Percentiles rank a stretch among this genome's conserved stretches.
phyloP scores from a whole-genome alignment of 2,888 invertebrate species.

The Ernsta delagoae region DNA sequence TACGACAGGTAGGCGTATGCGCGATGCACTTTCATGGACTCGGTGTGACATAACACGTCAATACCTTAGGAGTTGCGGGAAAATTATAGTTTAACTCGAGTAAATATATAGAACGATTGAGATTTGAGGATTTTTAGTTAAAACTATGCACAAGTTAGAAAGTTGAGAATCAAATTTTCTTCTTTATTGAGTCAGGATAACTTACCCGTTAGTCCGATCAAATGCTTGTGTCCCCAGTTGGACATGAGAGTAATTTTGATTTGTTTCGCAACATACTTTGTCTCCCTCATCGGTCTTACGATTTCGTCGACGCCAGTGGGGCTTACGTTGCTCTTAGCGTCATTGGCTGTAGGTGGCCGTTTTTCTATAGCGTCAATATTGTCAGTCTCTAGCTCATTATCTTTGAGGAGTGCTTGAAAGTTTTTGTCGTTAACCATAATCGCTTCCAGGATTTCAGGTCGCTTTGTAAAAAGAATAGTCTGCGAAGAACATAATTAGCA shows the following conservation, averaged over 20 bases:
- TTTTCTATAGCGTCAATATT: constrained; percentile 64
- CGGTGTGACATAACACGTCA: constrained; percentile 69
- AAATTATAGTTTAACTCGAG: too few species aligned
- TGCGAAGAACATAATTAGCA: constrained; percentile 58
- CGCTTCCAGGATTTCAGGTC: constrained; percentile 87
- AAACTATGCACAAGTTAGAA: too few species aligned
- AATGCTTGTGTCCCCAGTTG: constrained; percentile 86
- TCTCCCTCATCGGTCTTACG: constrained; percentile 53
- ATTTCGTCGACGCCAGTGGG: constrained; percentile 53
- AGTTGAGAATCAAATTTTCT: too few species aligned
- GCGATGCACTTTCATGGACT: constrained; percentile 58
- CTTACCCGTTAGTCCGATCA: constrained; percentile 86
- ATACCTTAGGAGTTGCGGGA: constrained; percentile 72
- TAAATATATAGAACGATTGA: background rate
- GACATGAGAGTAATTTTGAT: constrained; percentile 85
- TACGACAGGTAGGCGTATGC: constrained; percentile 66
- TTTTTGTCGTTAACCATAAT: constrained; percentile 70
- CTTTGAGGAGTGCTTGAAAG: constrained; percentile 71
- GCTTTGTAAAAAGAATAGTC: constrained; percentile 94
- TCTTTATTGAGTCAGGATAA: too few species aligned
- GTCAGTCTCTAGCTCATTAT: constrained; percentile 65
- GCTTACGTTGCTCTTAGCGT: constrained; percentile 52
- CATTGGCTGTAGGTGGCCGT: constrained; percentile 86
- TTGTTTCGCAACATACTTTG: constrained; percentile 67
- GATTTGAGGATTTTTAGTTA: too few species aligned